These are phyloP conservation scores for Malurus leucopterus DNA, from an alignment of 2,797 vertebrate genomes.

Conservation along the genomic window DNA sequence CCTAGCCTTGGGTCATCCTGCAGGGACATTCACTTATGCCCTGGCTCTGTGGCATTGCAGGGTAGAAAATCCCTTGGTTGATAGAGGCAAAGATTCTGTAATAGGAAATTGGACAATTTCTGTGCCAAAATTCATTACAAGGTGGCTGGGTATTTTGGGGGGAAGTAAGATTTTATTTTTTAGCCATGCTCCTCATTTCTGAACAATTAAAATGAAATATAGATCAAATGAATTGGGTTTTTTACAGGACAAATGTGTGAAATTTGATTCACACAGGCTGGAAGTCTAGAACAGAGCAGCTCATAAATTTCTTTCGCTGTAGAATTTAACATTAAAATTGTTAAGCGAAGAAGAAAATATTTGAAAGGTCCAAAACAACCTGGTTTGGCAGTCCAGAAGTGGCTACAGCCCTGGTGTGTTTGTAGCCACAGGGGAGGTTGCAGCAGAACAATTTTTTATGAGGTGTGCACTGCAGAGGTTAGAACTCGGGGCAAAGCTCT, in stretches of 20 bases:
- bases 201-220: not conserved
- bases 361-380: not conserved
- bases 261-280: too few species aligned
- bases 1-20: not conserved
- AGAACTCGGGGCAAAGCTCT: not conserved
- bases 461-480: fast-evolving
- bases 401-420: not conserved
- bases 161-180: not conserved
- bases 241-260: not conserved
- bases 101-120: not conserved
- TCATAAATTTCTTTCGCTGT: not conserved
- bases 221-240: not conserved
- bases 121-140: not conserved
- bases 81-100: not conserved
- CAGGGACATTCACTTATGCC: not conserved
- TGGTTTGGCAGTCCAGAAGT: not conserved
- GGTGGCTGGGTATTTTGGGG: fast-evolving
- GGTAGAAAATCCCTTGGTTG: not conserved
- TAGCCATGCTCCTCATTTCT: not conserved
- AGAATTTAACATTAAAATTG: not conserved
- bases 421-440: not conserved
- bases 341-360: not conserved
- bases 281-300: not conserved
- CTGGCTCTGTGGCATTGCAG: not conserved
- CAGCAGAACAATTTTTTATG: not conserved